A percentile compares a stretch with the other conserved stretches of the same genome.
Evolutionary conservation across 2,797 vertebrate genomes (phyloP).

Genomic region (Podarcis siculus): DNA sequence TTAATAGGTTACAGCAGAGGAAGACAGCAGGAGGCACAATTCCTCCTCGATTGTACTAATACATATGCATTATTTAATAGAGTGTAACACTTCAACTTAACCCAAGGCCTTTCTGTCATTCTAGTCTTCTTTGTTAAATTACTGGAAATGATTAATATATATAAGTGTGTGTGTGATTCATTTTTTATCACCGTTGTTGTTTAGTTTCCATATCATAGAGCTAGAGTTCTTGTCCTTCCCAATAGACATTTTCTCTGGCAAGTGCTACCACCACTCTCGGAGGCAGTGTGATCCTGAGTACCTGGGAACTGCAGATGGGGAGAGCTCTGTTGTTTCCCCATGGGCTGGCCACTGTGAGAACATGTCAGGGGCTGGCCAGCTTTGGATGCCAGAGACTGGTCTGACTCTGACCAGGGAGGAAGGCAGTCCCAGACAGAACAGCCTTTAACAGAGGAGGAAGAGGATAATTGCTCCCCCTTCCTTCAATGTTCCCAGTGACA

Average conservation of each 20-base stretch:
- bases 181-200: not conserved
- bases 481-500: too few species aligned
- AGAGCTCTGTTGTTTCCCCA: too few species aligned
- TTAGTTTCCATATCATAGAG: not conserved
- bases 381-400: too few species aligned
- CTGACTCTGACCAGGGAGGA: too few species aligned
- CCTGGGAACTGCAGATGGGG: too few species aligned
- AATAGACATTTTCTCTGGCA: not conserved
- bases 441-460: too few species aligned
- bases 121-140: not conserved
- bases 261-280: too few species aligned
- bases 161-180: not conserved
- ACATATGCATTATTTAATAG: not conserved
- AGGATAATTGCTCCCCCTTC: too few species aligned
- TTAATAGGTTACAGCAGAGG: not conserved
- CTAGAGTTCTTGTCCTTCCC: not conserved
- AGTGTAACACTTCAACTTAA: not conserved
- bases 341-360: too few species aligned
- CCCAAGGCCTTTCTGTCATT: not conserved
- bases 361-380: too few species aligned
- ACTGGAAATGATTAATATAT: not conserved
- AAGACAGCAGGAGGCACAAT: not conserved
- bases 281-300: too few species aligned
- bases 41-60: not conserved
- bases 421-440: too few species aligned